Evolutionary conservation across 2,888 invertebrate genomes (phyloP), one percentile per base, ranked within the genome.

Genomic region (Trachelus iudaicus): DNA sequence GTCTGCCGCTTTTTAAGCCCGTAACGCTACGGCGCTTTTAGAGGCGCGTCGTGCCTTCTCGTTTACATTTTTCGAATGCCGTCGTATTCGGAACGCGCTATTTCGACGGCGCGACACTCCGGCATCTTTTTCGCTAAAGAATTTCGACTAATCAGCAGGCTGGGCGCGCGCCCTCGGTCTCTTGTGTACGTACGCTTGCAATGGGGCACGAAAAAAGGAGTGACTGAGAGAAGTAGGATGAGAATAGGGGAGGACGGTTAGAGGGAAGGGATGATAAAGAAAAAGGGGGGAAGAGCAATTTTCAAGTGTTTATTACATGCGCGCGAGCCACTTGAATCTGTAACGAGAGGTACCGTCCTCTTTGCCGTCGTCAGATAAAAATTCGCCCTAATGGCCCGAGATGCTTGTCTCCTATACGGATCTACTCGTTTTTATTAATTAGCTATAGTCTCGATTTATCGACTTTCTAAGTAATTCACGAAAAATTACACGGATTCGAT

Each of bases 91-190:
- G 33, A 31, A 34, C 31, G 71, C 31, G 71, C 71, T 71, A 71
- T 71, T 71, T 71, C 71, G 71, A 71, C 15, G 23, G 31, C 56
- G 12, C 31, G 71, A 34, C 71, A 12, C 71, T 71, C 31, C 71
- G 71, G 71, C 30, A 71, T 71, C 71, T 71, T 71, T 56, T 71
- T 23, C 31, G 71, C 30, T 6, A 31, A 78, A 78, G 80, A 78
- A 80, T 78, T 78, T 78, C 78, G 80, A 78, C 76, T 78, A 80
- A 78, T 80, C 80, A 69, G 76, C 78, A 80, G 78, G 76, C 80
- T 34, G 33, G 75, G 80, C 80, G 76, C 80, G 80, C 76, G 76
- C 69, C 76, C 68, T n/a, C 74, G 31, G 77, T 76, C 79, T 77
- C 77, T 56, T 23, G 56, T 56, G 23, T 56, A 56, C 56, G 23